Evolutionary conservation across 2,113 vertebrate genomes (phyloP), one percentile per base, ranked within the genome.

Genomic region (Eulacestoma nigropectus): DNA sequence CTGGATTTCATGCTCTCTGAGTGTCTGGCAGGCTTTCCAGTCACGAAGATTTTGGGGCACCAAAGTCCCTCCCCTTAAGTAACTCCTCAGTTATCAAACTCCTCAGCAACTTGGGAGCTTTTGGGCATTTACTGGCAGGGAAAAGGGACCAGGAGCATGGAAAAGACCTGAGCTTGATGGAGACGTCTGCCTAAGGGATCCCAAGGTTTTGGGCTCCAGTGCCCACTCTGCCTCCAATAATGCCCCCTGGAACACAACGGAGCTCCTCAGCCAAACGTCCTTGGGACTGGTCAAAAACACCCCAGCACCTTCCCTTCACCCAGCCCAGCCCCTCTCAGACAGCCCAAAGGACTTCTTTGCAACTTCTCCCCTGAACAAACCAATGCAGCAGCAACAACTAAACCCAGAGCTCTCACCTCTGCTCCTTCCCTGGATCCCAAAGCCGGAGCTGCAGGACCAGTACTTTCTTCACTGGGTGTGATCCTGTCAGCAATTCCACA

Each of bases 381-480:
- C 9, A 29, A 11, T 0, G 1, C 13, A 30, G 1, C 14, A 29
- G 14, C 1, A 65, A 55, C 9, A 50, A 46, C 35, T 16, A 35
- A 83, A 74, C 4, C 5, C 19, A 80, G 52, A 92, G 42, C 42
- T 33, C 92, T 90, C 76, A 94, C 90, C 88, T 93, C 76, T 29
- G 42, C 60, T 88, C 14, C 55, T 80, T 56, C 21, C 30, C 32
- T 15, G 9, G 41, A 79, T 49, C 42, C 60, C 50, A 56, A 27
- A 22, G 15, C 52, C 32, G 13, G 2, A 2, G 22, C 46, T 77
- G 44, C 25, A 64, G 26, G 13, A 78, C 8, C 42, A 29, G 4
- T 0, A 0, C 5, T 47, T 25, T 8, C 41, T 13, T 27, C 3
- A 1, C 32, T 0, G 2, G 1, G 9, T 2, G 3, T 1, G 6